A percentile compares a stretch with the other conserved stretches of the same genome.
phyloP scores from a whole-genome alignment of 2,888 invertebrate species.

The Papilio demoleus region DNA sequence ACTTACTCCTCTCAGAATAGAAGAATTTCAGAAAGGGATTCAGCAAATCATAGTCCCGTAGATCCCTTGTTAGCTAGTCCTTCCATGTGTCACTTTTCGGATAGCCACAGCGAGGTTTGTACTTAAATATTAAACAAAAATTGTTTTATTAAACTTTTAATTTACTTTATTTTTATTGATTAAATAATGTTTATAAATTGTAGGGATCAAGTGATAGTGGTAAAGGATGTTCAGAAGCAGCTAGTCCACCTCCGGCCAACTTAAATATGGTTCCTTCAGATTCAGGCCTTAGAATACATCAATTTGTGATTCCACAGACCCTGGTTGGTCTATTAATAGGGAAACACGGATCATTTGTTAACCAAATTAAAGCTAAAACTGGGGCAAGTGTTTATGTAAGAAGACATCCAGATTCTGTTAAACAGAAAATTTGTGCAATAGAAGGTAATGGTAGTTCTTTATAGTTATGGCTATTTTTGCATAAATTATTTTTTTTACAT shows the following conservation, averaged over 20 bases:
- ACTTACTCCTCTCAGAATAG: slow-evolving; percentile 70
- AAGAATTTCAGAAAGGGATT: slow-evolving; percentile 84
- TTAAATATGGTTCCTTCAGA: slow-evolving; percentile 78
- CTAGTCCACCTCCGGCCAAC: slow-evolving; percentile 87
- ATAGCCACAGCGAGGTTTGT: slow-evolving; percentile 86
- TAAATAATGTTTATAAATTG: slow-evolving; percentile 42
- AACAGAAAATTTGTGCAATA: slow-evolving; percentile 92
- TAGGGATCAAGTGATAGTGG: slow-evolving; percentile 93
- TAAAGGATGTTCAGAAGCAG: slow-evolving; percentile 89
- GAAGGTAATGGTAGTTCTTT: slow-evolving; percentile 83
- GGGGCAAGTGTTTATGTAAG: slow-evolving; percentile 91
- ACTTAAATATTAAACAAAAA: slow-evolving; percentile 29
- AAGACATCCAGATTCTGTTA: slow-evolving; percentile 88
- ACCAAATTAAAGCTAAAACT: slow-evolving; percentile 90
- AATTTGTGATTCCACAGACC: slow-evolving; percentile 89
- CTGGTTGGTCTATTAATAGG: slow-evolving; percentile 95
- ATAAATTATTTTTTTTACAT: neutral
- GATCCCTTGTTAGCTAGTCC: slow-evolving; percentile 88
- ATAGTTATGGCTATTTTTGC: neutral
- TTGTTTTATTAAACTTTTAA: neutral
- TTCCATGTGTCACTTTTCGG: slow-evolving; percentile 87
- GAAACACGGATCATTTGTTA: slow-evolving; percentile 91
- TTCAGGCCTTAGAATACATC: slow-evolving; percentile 83
- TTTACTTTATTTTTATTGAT: neutral
- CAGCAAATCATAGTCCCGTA: slow-evolving; percentile 90